Percentiles rank a stretch among this genome's conserved stretches.
Evolutionary conservation across 2,113 vertebrate genomes (phyloP).

Genomic region (Tetrao urogallus): DNA sequence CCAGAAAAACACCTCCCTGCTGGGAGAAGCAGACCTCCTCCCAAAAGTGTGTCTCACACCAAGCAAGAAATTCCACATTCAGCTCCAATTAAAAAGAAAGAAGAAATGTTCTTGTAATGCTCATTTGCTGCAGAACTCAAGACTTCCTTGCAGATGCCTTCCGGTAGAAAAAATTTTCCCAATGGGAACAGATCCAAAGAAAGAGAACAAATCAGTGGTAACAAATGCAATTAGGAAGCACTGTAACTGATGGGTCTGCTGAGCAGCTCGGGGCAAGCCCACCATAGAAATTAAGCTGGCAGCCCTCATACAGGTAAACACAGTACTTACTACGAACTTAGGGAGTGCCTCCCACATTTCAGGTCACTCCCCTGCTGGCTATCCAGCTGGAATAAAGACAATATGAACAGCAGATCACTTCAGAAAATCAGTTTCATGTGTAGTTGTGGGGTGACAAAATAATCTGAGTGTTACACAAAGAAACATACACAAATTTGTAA

Average conservation of each 20-base stretch:
- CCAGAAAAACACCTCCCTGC: neutral
- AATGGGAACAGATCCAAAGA: neutral
- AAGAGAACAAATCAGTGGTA: neutral
- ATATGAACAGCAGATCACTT: neutral
- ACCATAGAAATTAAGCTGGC: neutral
- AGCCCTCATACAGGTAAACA: neutral
- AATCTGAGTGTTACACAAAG: neutral
- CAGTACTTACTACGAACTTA: rapidly evolving
- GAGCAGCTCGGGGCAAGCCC: neutral
- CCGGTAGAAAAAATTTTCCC: neutral
- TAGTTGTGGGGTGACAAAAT: neutral
- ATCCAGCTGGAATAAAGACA: neutral
- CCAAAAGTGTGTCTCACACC: neutral
- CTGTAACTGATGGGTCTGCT: rapidly evolving
- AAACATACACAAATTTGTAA: neutral
- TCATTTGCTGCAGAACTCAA: neutral
- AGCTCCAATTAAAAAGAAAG: neutral
- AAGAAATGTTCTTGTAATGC: neutral
- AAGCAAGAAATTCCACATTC: neutral
- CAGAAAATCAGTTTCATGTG: constrained; percentile 8
- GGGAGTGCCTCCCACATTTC: neutral
- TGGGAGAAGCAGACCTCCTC: neutral
- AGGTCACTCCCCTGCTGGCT: neutral
- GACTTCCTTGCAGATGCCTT: neutral
- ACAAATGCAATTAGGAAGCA: neutral